Evolutionary conservation across 2,113 vertebrate genomes (phyloP), one percentile per base, ranked within the genome.

Genomic region (Erpornis zantholeuca): DNA sequence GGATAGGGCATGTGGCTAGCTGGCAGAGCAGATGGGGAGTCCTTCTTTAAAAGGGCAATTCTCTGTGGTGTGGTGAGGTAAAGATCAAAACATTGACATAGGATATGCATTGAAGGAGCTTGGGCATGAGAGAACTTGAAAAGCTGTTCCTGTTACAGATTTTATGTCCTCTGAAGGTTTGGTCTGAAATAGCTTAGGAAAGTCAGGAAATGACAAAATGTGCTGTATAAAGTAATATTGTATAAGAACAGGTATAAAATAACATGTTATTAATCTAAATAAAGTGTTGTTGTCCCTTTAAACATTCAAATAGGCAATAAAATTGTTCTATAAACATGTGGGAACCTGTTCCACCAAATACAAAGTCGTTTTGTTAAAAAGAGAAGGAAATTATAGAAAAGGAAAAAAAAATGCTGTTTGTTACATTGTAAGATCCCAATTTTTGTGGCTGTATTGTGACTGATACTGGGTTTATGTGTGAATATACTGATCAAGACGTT

Each of bases 221-320:
- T 57, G 20, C 36, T 53, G 10, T 49, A 53, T 88, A 82, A 76
- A 81, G 31, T 68, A 57, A 80, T 12, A 25, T 27, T 71, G 53
- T 83, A 27, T 68, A 92, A 94, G 80, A 96, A 86, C n/a, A 68
- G 53, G 47, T 84, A 73, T 92, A 86, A 95, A 93, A 88, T 44
- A 88, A 33, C 87, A 88, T 94, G 88, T 94, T 96, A 61, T 83
- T 88, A 6, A 81, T 94, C 93, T 86, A 95, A 92, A 96, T 96
- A 94, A 85, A 88, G 36, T 64, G 44, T 2, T 94, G 82, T 94
- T 97, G 71, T 95, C 57, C 54, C 76, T 93, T 96, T 84, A 96
- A 92, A 95, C 93, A 95, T 93, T 90, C 57, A 84, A 88, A 86
- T 68, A 78, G 64, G 69, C 49, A 88, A 68, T 92, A 92, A 95